phyloP scores from a whole-genome alignment of 2,797 vertebrate species.

The Trachurus trachurus region DNA sequence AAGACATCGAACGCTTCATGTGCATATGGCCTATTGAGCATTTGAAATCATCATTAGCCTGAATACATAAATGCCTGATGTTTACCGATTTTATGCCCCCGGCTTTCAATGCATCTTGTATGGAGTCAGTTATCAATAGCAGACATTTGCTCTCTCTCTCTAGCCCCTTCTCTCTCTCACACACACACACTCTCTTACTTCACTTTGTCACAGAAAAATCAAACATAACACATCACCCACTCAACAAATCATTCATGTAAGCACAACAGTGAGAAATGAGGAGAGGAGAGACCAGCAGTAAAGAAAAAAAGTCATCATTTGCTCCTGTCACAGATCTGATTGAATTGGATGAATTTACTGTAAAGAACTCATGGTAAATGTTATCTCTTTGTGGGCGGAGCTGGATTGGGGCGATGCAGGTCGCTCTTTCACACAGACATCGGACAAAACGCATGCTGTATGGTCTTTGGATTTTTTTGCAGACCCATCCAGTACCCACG shows the following conservation, averaged over 20 bases:
- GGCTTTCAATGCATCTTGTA: slow-evolving; percentile 38
- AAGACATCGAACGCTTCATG: neutral
- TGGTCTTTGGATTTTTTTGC: slow-evolving; percentile 7
- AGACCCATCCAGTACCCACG: slow-evolving; percentile 27
- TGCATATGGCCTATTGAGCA: slow-evolving; percentile 11
- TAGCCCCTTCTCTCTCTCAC: slow-evolving; percentile 44
- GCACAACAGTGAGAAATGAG: slow-evolving; percentile 56
- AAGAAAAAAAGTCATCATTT: slow-evolving; percentile 57
- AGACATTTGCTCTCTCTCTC: slow-evolving; percentile 50
- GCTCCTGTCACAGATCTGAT: slow-evolving; percentile 51
- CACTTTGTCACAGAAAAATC: slow-evolving; percentile 75
- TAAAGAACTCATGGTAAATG: slow-evolving; percentile 26
- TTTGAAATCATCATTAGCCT: neutral
- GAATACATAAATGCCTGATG: slow-evolving; percentile 21
- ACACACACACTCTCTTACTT: slow-evolving; percentile 42
- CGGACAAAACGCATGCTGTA: slow-evolving; percentile 23
- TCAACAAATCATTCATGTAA: slow-evolving; percentile 75
- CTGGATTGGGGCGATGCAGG: neutral
- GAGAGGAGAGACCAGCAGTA: slow-evolving; percentile 49
- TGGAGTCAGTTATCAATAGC: slow-evolving; percentile 39
- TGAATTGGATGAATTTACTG: slow-evolving; percentile 42
- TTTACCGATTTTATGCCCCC: slow-evolving; percentile 22
- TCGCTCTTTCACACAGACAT: slow-evolving; percentile 16
- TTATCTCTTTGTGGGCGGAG: slow-evolving; percentile 28
- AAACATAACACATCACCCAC: slow-evolving; percentile 79